phyloP scores from a whole-genome alignment of 1,140 invertebrate species.

The Drosophila mojavensis region DNA sequence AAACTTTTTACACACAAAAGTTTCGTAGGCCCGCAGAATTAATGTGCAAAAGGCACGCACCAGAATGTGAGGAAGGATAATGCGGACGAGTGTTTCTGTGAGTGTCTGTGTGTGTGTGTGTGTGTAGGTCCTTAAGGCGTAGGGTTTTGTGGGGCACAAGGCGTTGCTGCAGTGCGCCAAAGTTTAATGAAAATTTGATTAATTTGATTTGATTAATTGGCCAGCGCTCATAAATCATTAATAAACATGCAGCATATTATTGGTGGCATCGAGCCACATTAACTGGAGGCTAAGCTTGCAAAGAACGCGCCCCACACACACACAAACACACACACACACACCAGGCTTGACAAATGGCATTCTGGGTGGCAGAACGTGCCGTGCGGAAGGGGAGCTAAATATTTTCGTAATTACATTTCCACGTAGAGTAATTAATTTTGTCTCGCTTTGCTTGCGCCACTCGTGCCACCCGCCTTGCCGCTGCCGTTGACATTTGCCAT shows the following conservation, averaged over 20 bases:
- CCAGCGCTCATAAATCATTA: constrained; percentile 71
- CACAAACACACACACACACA: not conserved
- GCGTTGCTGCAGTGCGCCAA: constrained; percentile 76
- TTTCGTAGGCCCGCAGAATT: constrained; percentile 60
- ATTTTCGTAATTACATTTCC: constrained; percentile 84
- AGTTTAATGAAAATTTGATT: constrained; percentile 78
- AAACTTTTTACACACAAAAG: constrained; percentile 70
- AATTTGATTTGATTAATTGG: constrained; percentile 82
- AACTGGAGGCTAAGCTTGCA: constrained; percentile 27
- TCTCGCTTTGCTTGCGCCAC: constrained; percentile 64
- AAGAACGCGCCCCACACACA: not conserved
- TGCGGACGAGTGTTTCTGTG: too few relatives aligned
- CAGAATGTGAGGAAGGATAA: constrained; percentile 39
- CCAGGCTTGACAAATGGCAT: constrained; percentile 77
- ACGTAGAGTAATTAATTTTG: constrained; percentile 84
- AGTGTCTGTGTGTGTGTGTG: too few relatives aligned
- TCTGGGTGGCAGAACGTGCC: constrained; percentile 70
- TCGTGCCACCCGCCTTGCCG: not conserved
- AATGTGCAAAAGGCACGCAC: constrained; percentile 77
- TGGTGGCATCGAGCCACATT: constrained; percentile 56
- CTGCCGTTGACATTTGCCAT: constrained; percentile 82
- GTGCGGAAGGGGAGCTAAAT: constrained; percentile 58
- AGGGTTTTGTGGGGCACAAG: constrained; percentile 17
- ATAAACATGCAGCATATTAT: constrained; percentile 72
- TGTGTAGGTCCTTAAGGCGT: too few relatives aligned